phyloP scores from a whole-genome alignment of 2,888 invertebrate species.

The Chrysolina americana region DNA sequence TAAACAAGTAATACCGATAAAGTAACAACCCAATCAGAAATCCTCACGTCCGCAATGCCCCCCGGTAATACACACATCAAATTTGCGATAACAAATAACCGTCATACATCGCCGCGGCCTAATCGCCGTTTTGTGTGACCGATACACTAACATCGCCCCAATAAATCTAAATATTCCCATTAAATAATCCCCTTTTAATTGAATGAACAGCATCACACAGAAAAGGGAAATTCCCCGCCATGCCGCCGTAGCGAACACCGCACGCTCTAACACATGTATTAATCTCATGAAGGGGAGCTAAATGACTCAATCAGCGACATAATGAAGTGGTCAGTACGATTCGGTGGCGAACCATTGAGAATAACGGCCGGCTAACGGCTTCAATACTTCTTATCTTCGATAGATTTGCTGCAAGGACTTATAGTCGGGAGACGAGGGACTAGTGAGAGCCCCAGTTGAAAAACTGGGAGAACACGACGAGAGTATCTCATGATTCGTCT shows the following conservation, averaged over 20 bases:
- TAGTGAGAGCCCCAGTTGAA: no score
- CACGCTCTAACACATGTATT: slow-evolving; percentile 65
- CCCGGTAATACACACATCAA: background rate
- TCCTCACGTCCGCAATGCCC: background rate
- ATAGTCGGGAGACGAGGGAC: slow-evolving; percentile 14
- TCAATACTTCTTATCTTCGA: slow-evolving; percentile 66
- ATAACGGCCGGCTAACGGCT: slow-evolving; percentile 55
- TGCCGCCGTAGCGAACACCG: background rate
- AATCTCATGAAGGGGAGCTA: slow-evolving; percentile 66
- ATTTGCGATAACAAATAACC: slow-evolving; percentile 21
- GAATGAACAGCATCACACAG: slow-evolving; percentile 42
- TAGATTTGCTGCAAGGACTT: slow-evolving; percentile 60
- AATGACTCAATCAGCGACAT: slow-evolving; percentile 69
- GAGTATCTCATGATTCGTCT: no score
- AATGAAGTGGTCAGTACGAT: slow-evolving; percentile 67
- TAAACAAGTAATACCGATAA: no score
- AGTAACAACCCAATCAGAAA: no score
- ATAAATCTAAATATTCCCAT: slow-evolving; percentile 58
- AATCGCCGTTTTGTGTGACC: slow-evolving; percentile 14
- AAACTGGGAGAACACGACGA: no score
- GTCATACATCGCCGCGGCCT: background rate
- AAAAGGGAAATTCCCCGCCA: slow-evolving; percentile 22
- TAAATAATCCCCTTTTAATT: slow-evolving; percentile 51
- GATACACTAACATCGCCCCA: slow-evolving; percentile 24
- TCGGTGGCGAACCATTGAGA: slow-evolving; percentile 60